A percentile compares a stretch with the other conserved stretches of the same genome.
Evolutionary conservation across 1,140 invertebrate genomes (phyloP).

Genomic region (Ptiloglossa arizonensis): DNA sequence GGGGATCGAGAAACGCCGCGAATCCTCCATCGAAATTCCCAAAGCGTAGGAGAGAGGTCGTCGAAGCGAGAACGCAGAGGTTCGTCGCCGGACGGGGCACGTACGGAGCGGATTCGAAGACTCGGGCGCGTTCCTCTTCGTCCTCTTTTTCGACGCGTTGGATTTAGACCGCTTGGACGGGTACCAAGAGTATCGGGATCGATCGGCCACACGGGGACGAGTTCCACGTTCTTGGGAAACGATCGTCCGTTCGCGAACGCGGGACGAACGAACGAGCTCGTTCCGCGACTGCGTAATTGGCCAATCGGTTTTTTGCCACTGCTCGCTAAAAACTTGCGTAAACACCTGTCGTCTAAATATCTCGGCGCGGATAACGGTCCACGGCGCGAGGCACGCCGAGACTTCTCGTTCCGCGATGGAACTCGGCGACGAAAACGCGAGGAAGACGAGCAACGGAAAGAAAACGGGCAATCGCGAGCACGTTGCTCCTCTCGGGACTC

Average conservation of each 20-base stretch:
- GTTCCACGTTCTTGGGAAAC: slow-evolving; percentile 4
- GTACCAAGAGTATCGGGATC: slow-evolving; percentile 16
- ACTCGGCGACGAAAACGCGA: neutral
- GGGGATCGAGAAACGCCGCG: neutral
- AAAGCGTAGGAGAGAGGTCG: neutral
- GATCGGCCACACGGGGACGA: neutral
- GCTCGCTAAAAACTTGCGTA: slow-evolving; percentile 20
- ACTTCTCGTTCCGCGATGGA: slow-evolving; percentile 8
- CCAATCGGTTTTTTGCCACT: slow-evolving; percentile 15
- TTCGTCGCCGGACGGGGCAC: neutral
- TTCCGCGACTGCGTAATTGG: neutral
- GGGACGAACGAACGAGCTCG: neutral
- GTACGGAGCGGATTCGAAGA: neutral
- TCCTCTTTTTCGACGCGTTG: slow-evolving; percentile 11
- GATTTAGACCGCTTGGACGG: slow-evolving; percentile 33
- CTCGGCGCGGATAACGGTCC: slow-evolving; percentile 32
- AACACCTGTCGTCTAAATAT: slow-evolving; percentile 24
- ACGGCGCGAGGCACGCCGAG: neutral
- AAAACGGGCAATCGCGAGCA: neutral
- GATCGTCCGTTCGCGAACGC: slow-evolving; percentile 18
- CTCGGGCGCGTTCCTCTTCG: too few species aligned
- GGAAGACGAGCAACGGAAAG: neutral
- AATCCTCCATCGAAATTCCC: neutral
- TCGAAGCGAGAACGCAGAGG: neutral
- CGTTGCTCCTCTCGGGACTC: too few species aligned